Evolutionary conservation across 2,888 invertebrate genomes (phyloP), one percentile per base, ranked within the genome.

Genomic region (Calameuta pallipes): DNA sequence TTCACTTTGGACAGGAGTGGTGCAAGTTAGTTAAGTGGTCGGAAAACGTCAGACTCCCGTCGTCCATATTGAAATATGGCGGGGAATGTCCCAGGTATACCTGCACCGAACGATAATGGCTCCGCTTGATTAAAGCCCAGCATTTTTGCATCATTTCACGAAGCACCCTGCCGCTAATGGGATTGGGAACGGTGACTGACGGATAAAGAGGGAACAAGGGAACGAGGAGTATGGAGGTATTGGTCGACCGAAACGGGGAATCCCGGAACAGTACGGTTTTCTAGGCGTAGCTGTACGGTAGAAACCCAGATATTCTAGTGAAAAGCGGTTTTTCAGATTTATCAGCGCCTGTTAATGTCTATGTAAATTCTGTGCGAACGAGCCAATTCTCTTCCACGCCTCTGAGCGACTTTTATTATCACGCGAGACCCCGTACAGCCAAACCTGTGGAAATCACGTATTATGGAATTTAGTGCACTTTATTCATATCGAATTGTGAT

Each of bases 91-190:
- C 56, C 56, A 56, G 56, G 56, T 56, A 56, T 23, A 23, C 56
- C 56, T 56, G 23, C 23, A 23, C 23, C 56, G 56, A 56, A 82
- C 83, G 83, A 85, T 87, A 86, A 85, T 83, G 82, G 84, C 83
- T 74, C 82, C 75, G 80, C 85, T 82, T 87, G 86, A 87, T 85
- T 87, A 85, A 87, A 86, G 84, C 85, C 83, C 79, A 80, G 81
- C 83, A 83, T 85, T 86, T 84, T 84, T 77, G 82, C 84, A 82
- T 81, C 80, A 80, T 82, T 82, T 84, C 80, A 82, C 84, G 80
- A 86, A 84, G 81, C 84, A 82, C 82, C 81, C 82, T 82, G 80
- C 80, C 81, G 85, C 83, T 87, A 87, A 87, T 87, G 85, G 86
- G 84, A 87, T 87, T 87, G 87, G 84, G 82, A 82, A 80, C 82